A percentile compares a stretch with the other conserved stretches of the same genome.
These are phyloP conservation scores for Standfussiana lucernea DNA, from an alignment of 2,888 invertebrate genomes.

Conservation along the genomic window DNA sequence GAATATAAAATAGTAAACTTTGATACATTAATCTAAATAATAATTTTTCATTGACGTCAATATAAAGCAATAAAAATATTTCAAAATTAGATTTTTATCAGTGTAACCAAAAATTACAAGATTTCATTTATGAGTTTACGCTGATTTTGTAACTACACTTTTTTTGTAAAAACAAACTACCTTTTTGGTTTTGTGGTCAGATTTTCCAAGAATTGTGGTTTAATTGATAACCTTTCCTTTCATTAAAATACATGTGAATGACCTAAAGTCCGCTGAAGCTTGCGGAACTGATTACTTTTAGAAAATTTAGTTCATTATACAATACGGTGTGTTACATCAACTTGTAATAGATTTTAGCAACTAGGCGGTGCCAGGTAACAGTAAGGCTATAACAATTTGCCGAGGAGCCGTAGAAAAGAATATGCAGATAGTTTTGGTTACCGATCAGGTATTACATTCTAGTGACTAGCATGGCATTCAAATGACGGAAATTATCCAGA, in stretches of 20 bases:
- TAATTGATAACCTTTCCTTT: slow-evolving; percentile 17
- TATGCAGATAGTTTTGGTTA: slow-evolving; percentile 27
- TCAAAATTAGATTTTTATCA: slow-evolving; percentile 17
- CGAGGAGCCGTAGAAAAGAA: background rate
- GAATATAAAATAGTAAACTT: slow-evolving; percentile 27
- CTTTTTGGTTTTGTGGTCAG: background rate
- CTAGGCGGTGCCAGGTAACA: slow-evolving; percentile 53
- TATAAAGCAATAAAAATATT: slow-evolving; percentile 23
- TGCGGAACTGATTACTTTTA: slow-evolving; percentile 53
- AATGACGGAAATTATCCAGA: background rate
- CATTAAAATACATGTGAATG: slow-evolving; percentile 44
- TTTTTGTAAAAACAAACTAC: background rate
- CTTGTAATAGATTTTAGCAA: slow-evolving; percentile 34
- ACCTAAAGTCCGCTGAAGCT: slow-evolving; percentile 33
- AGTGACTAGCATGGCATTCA: slow-evolving; percentile 6
- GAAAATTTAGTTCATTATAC: slow-evolving; percentile 49
- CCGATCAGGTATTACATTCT: background rate
- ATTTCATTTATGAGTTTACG: background rate
- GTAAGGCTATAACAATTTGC: slow-evolving; percentile 49
- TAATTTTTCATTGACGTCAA: slow-evolving; percentile 43
- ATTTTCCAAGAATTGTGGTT: background rate
- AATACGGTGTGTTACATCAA: slow-evolving; percentile 49
- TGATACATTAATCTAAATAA: slow-evolving; percentile 31
- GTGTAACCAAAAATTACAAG: slow-evolving; percentile 6
- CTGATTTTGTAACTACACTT: background rate